These are phyloP conservation scores for Tridacna crocea DNA, from an alignment of 2,888 invertebrate genomes.

Conservation along the genomic window DNA sequence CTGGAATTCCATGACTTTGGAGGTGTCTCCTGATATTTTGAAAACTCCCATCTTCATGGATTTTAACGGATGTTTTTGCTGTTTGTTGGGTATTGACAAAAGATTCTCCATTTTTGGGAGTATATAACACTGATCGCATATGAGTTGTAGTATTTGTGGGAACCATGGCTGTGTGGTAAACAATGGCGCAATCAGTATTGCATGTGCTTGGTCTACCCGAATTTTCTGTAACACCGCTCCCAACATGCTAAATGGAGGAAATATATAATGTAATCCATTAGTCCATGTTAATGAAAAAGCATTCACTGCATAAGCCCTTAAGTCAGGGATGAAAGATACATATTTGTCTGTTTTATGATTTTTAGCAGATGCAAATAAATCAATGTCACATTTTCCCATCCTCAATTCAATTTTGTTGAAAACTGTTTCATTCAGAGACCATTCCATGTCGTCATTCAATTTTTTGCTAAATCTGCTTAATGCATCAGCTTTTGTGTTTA, in stretches of 20 bases:
- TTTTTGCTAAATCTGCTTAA: conserved; percentile 13
- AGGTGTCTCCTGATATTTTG: conserved; percentile 31
- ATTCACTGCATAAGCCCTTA: conserved; percentile 37
- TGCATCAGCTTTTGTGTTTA: conserved; percentile 32
- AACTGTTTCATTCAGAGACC: conserved; percentile 27
- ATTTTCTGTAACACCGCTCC: conserved; percentile 35
- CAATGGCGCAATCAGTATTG: conserved; percentile 34
- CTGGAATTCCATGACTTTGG: conserved; percentile 29
- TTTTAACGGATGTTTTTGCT: conserved; percentile 20
- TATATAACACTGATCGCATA: conserved; percentile 5
- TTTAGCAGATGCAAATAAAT: conserved; percentile 45
- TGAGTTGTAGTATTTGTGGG: conserved; percentile 20
- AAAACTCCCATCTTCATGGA: conserved; percentile 33
- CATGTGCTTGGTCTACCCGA: conserved; percentile 31
- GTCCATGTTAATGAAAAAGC: conserved; percentile 41
- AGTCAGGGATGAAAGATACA: conserved; percentile 39
- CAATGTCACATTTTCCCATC: conserved; percentile 21
- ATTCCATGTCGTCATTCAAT: conserved; percentile 32
- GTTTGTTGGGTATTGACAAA: conserved; percentile 7
- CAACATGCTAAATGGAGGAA: conserved; percentile 43
- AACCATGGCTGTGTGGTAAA: conserved; percentile 40
- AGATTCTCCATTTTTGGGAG: conserved; percentile 9
- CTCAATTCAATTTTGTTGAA: conserved; percentile 23
- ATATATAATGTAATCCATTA: not conserved
- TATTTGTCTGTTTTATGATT: conserved; percentile 36